Base-by-base conservation (phyloP, 1,140 invertebrate genomes). In the Drosophila sp. region DNA sequence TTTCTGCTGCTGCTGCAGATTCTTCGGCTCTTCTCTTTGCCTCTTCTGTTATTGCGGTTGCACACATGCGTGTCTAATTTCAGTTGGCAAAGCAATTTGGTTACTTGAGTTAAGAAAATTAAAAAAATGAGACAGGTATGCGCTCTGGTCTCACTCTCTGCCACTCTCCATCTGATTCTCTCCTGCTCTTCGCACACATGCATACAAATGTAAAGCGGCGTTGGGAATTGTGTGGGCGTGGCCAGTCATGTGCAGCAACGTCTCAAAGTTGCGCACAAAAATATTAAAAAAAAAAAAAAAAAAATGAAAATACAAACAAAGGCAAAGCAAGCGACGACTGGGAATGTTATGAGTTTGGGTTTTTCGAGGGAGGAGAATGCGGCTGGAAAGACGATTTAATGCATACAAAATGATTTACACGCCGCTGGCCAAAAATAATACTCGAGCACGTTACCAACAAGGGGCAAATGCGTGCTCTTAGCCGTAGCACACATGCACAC, bases 381-480 rank as follows among this genome's bases (percentile, higher is more conserved):
- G 21, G n/a, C 66, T 65, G 77, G 64, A 61, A 79, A 89, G 83
- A 83, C 83, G 83, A 89, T 89, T 89, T 89, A 89, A 89, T 89
- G 83, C 83, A 89, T 89, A 89, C 84, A 89, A 89, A 89, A 89
- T 89, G 83, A 89, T 89, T 89, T 89, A 89, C 83, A 89, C 76
- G 83, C 83, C 83, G 83, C 76, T 89, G 83, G 83, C 83, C 84
- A 89, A 89, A 89, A 72, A 89, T 89, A 89, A 89, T 89, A 83
- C 66, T 66, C 27, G 40, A 18, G 41, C 46, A 34, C 72, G 56
- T 59, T 72, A 56, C 29, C 57, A 54, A 54, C 51, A 25, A 27
- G 34, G 16, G 48, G 73, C 43, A 40, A 36, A n/a, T 40, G 50
- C 50, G 62, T 27, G 56, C 34, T 41, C 9, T n/a, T 27, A 27